Evolutionary conservation across 1,140 invertebrate genomes (phyloP).

Genomic region (Antheraea mylitta): DNA sequence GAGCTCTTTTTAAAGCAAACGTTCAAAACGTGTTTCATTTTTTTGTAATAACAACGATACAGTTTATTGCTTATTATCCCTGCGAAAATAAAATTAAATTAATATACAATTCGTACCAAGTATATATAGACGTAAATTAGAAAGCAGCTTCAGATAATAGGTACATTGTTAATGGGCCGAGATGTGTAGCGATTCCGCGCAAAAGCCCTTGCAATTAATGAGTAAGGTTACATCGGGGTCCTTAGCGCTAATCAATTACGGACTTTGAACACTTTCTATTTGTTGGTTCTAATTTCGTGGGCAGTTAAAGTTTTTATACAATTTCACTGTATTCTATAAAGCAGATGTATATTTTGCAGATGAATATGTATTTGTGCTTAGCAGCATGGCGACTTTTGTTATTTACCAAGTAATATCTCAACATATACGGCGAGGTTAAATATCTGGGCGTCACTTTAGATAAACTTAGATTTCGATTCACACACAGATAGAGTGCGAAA

Average conservation of each 20-base stretch:
- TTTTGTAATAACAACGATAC: background rate
- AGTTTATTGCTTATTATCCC: background rate
- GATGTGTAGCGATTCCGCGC: constrained; percentile 1
- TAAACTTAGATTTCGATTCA: no score
- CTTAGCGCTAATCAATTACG: constrained; percentile 4
- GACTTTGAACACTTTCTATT: constrained; percentile 3
- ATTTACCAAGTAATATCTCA: no score
- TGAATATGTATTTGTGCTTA: no score
- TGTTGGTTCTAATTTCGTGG: background rate
- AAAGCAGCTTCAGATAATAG: background rate
- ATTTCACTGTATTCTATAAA: background rate
- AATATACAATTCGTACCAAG: background rate
- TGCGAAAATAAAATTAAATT: background rate
- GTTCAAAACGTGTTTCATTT: no score
- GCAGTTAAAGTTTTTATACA: background rate
- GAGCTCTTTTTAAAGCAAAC: no score
- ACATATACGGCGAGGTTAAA: no score
- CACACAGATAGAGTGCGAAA: no score
- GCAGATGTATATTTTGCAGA: background rate
- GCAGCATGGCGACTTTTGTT: no score
- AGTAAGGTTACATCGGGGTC: constrained; percentile 1
- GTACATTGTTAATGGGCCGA: constrained; percentile 1
- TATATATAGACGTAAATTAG: background rate
- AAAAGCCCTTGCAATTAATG: constrained; percentile 2
- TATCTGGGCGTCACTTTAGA: no score